A percentile compares a stretch with the other conserved stretches of the same genome.
These are phyloP conservation scores for Alcedo quadribrachys DNA, from an alignment of 2,797 vertebrate species.

Conservation along the genomic window DNA sequence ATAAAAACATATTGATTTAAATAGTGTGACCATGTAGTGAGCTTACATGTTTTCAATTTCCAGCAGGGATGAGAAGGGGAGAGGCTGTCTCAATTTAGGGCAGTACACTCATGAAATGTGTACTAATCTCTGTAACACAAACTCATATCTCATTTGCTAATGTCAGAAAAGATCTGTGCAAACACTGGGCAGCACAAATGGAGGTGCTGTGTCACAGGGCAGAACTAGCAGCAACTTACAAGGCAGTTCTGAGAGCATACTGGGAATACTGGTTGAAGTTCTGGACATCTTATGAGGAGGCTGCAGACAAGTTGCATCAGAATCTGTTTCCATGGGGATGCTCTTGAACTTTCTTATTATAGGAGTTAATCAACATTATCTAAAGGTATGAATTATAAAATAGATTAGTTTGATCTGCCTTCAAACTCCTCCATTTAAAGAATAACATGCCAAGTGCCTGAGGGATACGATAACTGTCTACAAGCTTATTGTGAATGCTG, in stretches of 20 bases:
- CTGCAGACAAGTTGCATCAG: neutral
- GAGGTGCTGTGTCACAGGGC: neutral
- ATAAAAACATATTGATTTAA: constrained; percentile 8
- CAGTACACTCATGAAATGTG: neutral
- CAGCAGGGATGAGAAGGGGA: neutral
- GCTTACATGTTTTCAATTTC: neutral
- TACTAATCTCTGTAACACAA: neutral
- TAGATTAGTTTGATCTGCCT: constrained; percentile 4
- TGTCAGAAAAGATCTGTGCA: neutral
- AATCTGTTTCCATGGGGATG: neutral
- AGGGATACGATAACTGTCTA: neutral
- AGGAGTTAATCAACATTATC: constrained; percentile 2
- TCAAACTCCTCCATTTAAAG: neutral
- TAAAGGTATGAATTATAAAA: constrained; percentile 28
- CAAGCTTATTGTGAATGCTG: neutral
- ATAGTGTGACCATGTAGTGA: neutral
- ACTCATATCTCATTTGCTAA: neutral
- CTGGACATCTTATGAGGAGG: neutral
- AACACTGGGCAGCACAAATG: neutral
- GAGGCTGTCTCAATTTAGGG: neutral
- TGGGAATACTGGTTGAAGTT: neutral
- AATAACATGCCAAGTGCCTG: neutral
- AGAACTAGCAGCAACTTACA: neutral
- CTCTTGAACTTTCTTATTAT: neutral
- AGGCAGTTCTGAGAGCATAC: neutral